These are phyloP conservation scores for Malurus cyaneus DNA, from an alignment of 2,113 vertebrate species.

Conservation along the genomic window DNA sequence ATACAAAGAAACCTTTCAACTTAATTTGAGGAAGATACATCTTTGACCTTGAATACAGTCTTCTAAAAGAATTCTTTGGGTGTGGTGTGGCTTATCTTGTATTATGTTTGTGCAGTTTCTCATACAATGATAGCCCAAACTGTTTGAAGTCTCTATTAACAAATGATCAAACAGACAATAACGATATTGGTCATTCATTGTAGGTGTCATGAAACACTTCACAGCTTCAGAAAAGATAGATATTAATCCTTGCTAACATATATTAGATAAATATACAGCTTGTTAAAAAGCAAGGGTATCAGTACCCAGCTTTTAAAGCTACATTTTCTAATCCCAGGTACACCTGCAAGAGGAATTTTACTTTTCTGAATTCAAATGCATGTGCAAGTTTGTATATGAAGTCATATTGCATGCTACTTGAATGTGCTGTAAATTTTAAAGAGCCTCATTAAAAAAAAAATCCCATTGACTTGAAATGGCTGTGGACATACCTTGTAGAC, in stretches of 20 bases:
- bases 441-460: not conserved
- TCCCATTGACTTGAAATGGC: not conserved
- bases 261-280: not conserved
- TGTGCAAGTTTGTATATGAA: not conserved
- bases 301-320: not conserved
- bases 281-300: not conserved
- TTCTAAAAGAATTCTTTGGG: not conserved
- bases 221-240: not conserved
- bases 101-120: not conserved
- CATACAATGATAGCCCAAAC: not conserved
- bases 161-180: not conserved
- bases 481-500: not conserved
- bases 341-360: not conserved
- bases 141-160: not conserved
- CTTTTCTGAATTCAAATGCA: not conserved
- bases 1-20: not conserved
- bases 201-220: not conserved
- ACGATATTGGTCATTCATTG: not conserved
- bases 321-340: not conserved
- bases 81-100: not conserved
- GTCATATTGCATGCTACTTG: not conserved
- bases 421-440: not conserved
- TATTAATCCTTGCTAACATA: not conserved
- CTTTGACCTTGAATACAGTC: not conserved
- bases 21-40: not conserved